Evolutionary conservation across 2,797 vertebrate species (phyloP).

Genomic region (Crenichthys baileyi): DNA sequence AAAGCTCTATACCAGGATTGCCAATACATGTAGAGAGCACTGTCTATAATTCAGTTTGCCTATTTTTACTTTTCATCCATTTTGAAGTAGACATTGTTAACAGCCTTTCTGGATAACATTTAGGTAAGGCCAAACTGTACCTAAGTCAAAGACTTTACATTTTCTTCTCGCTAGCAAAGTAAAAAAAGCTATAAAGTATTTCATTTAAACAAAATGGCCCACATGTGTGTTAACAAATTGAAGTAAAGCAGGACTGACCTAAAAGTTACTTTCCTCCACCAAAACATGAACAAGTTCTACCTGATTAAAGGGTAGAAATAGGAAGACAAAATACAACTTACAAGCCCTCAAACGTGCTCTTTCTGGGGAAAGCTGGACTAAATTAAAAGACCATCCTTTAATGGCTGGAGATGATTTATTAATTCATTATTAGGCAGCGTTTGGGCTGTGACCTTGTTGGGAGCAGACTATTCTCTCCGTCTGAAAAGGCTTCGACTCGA

Average conservation of each 20-base stretch:
- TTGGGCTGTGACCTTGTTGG: constrained; percentile 48
- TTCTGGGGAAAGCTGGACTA: constrained; percentile 11
- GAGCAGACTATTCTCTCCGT: constrained; percentile 18
- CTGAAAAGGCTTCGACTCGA: constrained; percentile 12
- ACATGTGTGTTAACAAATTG: neutral
- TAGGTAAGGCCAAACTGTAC: neutral
- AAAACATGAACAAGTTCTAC: neutral
- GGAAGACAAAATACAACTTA: constrained; percentile 13
- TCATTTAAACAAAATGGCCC: neutral
- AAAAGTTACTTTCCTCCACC: neutral
- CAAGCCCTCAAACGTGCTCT: constrained; percentile 26
- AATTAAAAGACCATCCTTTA: constrained; percentile 33
- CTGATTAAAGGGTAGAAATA: constrained; percentile 6
- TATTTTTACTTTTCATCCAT: neutral
- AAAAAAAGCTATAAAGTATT: neutral
- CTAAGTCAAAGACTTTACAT: neutral
- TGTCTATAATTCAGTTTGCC: neutral
- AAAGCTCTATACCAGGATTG: neutral
- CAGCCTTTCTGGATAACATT: neutral
- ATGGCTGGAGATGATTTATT: constrained; percentile 17
- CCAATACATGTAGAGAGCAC: neutral
- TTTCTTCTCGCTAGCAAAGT: neutral
- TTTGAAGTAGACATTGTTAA: neutral
- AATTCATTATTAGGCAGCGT: constrained; percentile 7
- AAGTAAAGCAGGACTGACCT: neutral